Evolutionary conservation across 1,140 invertebrate genomes (phyloP).

Genomic region (Drosophila lacteicornis): DNA sequence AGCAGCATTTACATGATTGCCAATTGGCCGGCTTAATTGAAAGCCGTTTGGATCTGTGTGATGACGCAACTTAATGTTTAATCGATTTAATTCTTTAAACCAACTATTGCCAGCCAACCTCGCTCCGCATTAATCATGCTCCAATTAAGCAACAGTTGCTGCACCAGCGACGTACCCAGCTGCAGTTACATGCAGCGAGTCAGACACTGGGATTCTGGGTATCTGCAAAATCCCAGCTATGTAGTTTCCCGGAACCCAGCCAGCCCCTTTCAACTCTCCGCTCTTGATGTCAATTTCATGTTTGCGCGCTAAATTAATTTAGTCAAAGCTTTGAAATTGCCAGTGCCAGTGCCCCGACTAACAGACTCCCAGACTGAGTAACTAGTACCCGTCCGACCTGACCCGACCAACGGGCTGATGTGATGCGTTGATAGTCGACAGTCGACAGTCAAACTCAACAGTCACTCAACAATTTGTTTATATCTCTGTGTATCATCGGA

Average conservation of each 20-base stretch:
- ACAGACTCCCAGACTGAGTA: constrained; percentile 46
- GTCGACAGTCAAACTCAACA: constrained; percentile 32
- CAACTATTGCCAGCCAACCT: constrained; percentile 34
- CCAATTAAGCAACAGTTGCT: constrained; percentile 51
- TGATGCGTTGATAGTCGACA: constrained; percentile 53
- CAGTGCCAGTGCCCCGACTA: constrained; percentile 13
- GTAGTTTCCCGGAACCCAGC: constrained; percentile 6
- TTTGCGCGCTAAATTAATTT: constrained; percentile 81
- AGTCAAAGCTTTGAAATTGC: constrained; percentile 68
- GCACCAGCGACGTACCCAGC: constrained; percentile 15
- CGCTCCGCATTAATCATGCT: constrained; percentile 59
- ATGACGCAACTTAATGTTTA: constrained; percentile 56
- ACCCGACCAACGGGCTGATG: constrained; percentile 17
- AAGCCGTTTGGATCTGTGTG: constrained; percentile 41
- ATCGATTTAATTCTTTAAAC: constrained; percentile 60
- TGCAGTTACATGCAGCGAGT: constrained; percentile 24
- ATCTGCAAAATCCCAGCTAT: constrained; percentile 29
- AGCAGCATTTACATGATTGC: constrained; percentile 65
- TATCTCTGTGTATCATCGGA: constrained; percentile 14
- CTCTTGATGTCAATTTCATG: constrained; percentile 65
- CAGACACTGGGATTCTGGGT: constrained; percentile 7
- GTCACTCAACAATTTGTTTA: constrained; percentile 54
- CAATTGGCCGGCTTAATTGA: constrained; percentile 73
- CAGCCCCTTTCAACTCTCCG: not conserved
- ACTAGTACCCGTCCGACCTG: constrained; percentile 16